Evolutionary conservation across 1,140 invertebrate species (phyloP).

Genomic region (Laupala kohalensis): DNA sequence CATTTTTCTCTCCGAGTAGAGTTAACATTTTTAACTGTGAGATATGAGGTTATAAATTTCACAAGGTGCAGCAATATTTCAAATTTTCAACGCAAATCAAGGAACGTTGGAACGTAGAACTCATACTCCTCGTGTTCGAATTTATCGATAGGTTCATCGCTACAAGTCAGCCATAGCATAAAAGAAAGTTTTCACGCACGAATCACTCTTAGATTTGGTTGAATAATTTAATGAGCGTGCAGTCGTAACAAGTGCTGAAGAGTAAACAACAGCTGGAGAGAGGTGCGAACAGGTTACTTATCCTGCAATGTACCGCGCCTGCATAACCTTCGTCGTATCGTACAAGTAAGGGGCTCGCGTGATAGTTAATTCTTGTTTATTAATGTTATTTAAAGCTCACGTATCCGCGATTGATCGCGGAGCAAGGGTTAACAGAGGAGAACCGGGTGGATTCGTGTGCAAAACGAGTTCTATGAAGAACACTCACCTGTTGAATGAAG

Average conservation of each 20-base stretch:
- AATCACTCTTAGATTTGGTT: neutral
- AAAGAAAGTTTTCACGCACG: neutral
- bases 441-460: neutral
- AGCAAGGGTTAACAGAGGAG: neutral
- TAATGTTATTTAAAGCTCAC: neutral
- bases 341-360: neutral
- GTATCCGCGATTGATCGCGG: neutral
- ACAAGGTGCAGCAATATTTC: too few species aligned
- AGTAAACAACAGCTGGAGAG: neutral
- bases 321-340: neutral
- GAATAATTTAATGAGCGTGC: neutral
- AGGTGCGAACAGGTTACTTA: neutral
- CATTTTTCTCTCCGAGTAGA: too few species aligned
- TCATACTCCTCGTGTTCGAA: neutral
- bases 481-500: neutral
- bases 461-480: neutral
- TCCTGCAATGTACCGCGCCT: neutral
- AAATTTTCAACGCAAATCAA: neutral
- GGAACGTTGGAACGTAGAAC: neutral
- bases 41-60: too few species aligned
- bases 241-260: neutral
- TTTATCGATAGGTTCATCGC: neutral
- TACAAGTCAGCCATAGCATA: neutral
- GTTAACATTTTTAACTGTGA: too few species aligned
- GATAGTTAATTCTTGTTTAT: neutral